phyloP scores from a whole-genome alignment of 2,888 invertebrate species.

The Meteorus colon region DNA sequence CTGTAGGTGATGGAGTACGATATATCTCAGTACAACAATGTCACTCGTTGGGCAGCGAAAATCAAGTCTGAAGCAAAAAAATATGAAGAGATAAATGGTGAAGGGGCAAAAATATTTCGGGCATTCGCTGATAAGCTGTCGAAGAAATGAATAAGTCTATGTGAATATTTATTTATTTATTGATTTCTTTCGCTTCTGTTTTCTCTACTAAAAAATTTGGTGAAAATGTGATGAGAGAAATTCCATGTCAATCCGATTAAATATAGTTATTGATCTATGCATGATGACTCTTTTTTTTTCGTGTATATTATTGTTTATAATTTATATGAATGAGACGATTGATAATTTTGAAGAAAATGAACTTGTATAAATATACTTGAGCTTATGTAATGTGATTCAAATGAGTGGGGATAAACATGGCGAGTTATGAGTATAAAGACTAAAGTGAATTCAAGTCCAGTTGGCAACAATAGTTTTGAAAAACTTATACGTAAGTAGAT shows the following conservation, averaged over 20 bases:
- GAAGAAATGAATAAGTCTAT: slow-evolving; percentile 54
- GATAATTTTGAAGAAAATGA: too few species aligned
- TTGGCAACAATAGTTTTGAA: slow-evolving; percentile 14
- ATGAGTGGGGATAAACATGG: not conserved
- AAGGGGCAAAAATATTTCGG: slow-evolving; percentile 62
- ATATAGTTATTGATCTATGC: too few species aligned
- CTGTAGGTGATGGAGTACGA: slow-evolving; percentile 76
- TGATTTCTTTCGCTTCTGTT: not conserved
- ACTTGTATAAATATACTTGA: too few species aligned
- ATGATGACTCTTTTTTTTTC: too few species aligned
- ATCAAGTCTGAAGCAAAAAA: slow-evolving; percentile 77
- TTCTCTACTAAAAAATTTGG: not conserved
- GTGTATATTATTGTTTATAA: too few species aligned
- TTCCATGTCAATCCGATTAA: too few species aligned
- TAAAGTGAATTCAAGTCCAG: slow-evolving; percentile 7
- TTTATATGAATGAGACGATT: too few species aligned
- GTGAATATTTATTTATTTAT: not conserved
- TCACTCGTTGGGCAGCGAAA: slow-evolving; percentile 78
- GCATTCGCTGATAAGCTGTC: slow-evolving; percentile 54
- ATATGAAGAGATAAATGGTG: slow-evolving; percentile 73
- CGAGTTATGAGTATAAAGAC: not conserved
- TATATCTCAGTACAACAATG: slow-evolving; percentile 81
- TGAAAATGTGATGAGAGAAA: not conserved
- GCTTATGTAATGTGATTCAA: too few species aligned
- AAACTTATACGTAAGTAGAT: slow-evolving; percentile 19